phyloP scores from a whole-genome alignment of 2,797 vertebrate species.

The Microctenopoma lineatum region DNA sequence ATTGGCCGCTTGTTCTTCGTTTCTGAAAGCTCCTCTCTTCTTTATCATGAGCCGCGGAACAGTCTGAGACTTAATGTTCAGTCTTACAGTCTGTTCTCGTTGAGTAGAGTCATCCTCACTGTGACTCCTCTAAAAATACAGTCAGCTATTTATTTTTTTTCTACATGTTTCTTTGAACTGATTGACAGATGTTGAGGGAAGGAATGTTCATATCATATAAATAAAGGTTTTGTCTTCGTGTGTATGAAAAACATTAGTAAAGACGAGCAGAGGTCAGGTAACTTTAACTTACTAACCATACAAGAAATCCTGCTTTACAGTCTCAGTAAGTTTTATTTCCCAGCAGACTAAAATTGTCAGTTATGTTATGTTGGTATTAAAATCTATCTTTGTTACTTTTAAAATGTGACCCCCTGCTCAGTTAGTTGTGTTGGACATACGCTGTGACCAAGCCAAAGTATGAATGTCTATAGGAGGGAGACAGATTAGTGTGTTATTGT shows the following conservation, averaged over 20 bases:
- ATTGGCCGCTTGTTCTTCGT: neutral
- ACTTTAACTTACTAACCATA: neutral
- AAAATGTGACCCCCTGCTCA: conserved; percentile 36
- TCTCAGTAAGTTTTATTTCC: conserved; percentile 35
- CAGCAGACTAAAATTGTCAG: conserved; percentile 12
- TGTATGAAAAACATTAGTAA: too few species aligned
- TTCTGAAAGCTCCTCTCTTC: neutral
- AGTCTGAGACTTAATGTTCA: neutral
- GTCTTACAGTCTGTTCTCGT: neutral
- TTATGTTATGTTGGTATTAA: conserved; percentile 23
- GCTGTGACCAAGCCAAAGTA: conserved; percentile 2
- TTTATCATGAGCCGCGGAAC: neutral
- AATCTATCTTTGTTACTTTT: conserved; percentile 23
- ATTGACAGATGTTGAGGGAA: too few species aligned
- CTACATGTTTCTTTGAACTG: too few species aligned
- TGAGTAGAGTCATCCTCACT: too few species aligned
- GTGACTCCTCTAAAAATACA: too few species aligned
- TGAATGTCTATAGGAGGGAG: neutral
- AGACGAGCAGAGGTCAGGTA: too few species aligned
- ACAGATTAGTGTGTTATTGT: conserved; percentile 2
- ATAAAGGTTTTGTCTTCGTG: too few species aligned
- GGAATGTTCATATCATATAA: neutral
- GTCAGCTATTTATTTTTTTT: too few species aligned
- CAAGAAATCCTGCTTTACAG: neutral
- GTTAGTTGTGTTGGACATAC: conserved; percentile 30